Evolutionary conservation across 2,797 vertebrate genomes (phyloP).

Genomic region (Centroberyx gerrardi): DNA sequence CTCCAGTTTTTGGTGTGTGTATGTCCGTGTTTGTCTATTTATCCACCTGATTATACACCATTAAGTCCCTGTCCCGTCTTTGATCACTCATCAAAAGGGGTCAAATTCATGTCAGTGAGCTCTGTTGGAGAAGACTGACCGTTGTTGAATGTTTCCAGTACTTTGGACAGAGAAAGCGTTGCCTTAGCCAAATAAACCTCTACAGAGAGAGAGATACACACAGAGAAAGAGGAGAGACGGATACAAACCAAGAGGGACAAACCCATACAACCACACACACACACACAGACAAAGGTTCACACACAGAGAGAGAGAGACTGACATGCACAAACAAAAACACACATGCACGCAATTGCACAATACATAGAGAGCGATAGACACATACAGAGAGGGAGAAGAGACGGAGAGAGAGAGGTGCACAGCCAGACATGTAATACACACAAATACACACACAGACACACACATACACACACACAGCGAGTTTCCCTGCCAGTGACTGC

Average conservation of each 20-base stretch:
- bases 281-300: not conserved
- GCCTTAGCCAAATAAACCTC: constrained; percentile 8
- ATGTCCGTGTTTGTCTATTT: not conserved
- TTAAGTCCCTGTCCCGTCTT: not conserved
- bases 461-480: constrained; percentile 13
- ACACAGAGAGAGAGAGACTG: not conserved
- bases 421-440: not conserved
- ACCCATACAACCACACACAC: constrained; percentile 12
- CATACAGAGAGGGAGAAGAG: constrained; percentile 11
- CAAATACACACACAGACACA: not conserved
- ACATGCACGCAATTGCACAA: constrained; percentile 20
- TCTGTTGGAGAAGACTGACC: constrained; percentile 8
- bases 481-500: constrained; percentile 51
- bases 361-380: constrained; percentile 26
- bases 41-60: no score
- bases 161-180: constrained; percentile 6
- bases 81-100: constrained; percentile 19
- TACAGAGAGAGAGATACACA: not conserved
- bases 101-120: not conserved
- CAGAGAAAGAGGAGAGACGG: not conserved
- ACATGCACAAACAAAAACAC: constrained; percentile 52
- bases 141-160: not conserved
- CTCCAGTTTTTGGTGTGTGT: not conserved
- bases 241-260: constrained; percentile 36
- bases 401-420: not conserved